A percentile compares a stretch with the other conserved stretches of the same genome.
Evolutionary conservation across 2,888 invertebrate species (phyloP).

Genomic region (Drosophila niveifrons): DNA sequence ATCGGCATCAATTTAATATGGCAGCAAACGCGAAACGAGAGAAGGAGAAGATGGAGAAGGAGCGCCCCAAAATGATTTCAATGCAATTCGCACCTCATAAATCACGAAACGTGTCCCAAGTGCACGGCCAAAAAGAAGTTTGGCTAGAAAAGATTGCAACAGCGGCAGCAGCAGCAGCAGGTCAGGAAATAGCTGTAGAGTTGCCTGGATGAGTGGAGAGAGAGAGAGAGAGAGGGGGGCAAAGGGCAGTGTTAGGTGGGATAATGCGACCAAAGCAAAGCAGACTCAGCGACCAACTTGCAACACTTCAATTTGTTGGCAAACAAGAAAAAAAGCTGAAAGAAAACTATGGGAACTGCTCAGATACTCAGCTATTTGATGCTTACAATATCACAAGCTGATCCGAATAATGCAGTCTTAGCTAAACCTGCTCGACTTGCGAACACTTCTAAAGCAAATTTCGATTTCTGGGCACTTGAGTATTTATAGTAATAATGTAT

Average conservation of each 20-base stretch:
- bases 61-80: slow-evolving; percentile 75
- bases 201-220: background rate
- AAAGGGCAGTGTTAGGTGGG: background rate
- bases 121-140: slow-evolving; percentile 61
- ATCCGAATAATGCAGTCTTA: background rate
- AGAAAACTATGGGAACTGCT: background rate
- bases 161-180: slow-evolving; percentile 33
- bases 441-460: background rate
- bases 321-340: background rate
- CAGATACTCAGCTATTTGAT: background rate
- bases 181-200: slow-evolving; percentile 55
- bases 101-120: slow-evolving; percentile 85
- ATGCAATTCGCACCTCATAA: slow-evolving; percentile 85
- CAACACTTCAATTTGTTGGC: slow-evolving; percentile 17
- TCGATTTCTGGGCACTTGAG: too few relatives aligned
- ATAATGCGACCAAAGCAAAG: slow-evolving; percentile 6
- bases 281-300: background rate
- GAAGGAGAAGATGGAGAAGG: slow-evolving; percentile 5
- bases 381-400: background rate
- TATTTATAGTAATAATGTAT: too few relatives aligned
- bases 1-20: slow-evolving; percentile 79
- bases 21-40: slow-evolving; percentile 21
- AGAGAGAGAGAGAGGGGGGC: background rate
- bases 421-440: background rate
- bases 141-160: slow-evolving; percentile 59